Evolutionary conservation across 1,140 invertebrate species (phyloP), one percentile per base, ranked within the genome.

Genomic region (Pseudomyrmex gracilis): DNA sequence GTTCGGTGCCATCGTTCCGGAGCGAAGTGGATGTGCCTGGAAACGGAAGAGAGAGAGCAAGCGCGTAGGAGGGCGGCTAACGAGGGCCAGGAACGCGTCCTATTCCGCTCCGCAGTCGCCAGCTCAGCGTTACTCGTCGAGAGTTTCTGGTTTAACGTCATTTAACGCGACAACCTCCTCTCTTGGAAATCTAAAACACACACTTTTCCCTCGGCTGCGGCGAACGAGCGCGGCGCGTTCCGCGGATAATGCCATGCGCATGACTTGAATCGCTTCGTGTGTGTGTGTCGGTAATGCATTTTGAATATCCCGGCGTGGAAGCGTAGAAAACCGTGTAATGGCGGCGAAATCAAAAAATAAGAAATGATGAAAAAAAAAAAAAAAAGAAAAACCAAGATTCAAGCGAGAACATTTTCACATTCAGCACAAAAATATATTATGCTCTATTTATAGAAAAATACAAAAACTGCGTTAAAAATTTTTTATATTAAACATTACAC

Each of bases 71-170:
- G 83, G 68, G 82, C 86, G 34, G 85, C 90, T 93, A 93, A 93
- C 93, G 90, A 94, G 90, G 82, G 82, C 87, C 88, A 89, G 85
- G 87, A 91, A 90, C 87, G 85, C 89, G 84, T 89, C 74, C 53
- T 68, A 60, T 24, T 55, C 61, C 55, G 47, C 12, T 51, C 17
- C 57, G 53, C 58, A 73, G 53, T 87, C 88, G 87, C 86, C 86
- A 91, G 71, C 89, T 92, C 91, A 91, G 90, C 90, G 90, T 93
- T 90, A 92, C 87, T 91, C 88, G 84, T 87, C 34, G 34, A 34
- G 34, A 34, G 88, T 83, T 89, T 82, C 64, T 12, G 87, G 83
- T 90, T 84, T 90, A 90, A 92, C 90, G 88, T 93, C 90, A 85
- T 91, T 91, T 93, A 87, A 86, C 51, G 78, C 61, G 73, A 82